These are phyloP conservation scores for Zhengitettix transpicula DNA, from an alignment of 2,888 invertebrate genomes.

Conservation along the genomic window DNA sequence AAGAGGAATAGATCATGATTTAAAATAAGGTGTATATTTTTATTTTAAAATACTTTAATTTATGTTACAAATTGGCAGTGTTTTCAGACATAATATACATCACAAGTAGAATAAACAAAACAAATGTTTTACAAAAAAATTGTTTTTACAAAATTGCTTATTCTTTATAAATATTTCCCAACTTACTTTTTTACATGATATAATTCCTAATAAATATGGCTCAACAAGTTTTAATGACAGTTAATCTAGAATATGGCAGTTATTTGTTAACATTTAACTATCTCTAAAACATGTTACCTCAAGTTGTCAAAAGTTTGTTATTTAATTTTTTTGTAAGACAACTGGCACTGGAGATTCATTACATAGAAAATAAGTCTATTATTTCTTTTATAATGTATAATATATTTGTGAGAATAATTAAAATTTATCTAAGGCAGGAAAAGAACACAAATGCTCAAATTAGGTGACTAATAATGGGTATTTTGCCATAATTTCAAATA, in stretches of 20 bases:
- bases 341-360: not conserved
- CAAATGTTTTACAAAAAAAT: not conserved
- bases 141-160: not conserved
- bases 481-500: no score
- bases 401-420: no score
- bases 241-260: not conserved
- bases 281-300: no score
- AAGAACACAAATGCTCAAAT: no score
- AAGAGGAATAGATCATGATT: no score
- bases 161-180: not conserved
- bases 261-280: no score
- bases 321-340: not conserved
- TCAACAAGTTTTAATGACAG: not conserved
- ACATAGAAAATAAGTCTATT: not conserved
- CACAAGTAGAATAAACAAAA: not conserved
- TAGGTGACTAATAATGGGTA: no score
- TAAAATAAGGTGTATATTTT: not conserved
- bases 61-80: conserved; percentile 14
- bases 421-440: no score
- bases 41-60: conserved; percentile 7
- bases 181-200: not conserved
- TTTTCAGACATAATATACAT: conserved; percentile 6
- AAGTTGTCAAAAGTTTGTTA: no score
- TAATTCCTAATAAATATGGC: not conserved
- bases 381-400: no score